Evolutionary conservation across 1,140 invertebrate genomes (phyloP).

Genomic region (Bombus superbus): DNA sequence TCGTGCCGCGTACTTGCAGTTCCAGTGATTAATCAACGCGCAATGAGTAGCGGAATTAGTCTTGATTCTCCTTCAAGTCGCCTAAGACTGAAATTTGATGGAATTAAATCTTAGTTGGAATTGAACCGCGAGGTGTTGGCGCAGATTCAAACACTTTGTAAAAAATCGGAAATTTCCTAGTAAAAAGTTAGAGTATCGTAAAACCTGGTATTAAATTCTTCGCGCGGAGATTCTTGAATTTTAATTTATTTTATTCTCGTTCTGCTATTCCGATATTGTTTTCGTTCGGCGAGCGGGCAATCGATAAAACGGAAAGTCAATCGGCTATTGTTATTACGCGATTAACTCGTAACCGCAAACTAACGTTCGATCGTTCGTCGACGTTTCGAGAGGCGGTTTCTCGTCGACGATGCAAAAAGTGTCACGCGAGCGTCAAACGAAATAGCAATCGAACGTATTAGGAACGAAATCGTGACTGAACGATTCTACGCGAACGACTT

Average conservation of each 20-base stretch:
- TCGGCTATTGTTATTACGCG: not conserved
- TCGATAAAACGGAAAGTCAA: not conserved
- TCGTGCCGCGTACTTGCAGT: not conserved
- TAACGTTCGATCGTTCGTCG: not conserved
- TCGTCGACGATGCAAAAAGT: not conserved
- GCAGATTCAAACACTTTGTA: not conserved
- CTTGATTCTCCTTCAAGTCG: not conserved
- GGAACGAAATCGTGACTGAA: not conserved
- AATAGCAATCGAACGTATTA: constrained; percentile 6
- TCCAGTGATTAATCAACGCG: not conserved
- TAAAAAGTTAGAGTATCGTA: too few relatives aligned
- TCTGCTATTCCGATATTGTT: not conserved
- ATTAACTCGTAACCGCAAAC: not conserved
- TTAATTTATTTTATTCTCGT: not conserved
- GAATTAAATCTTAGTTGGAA: not conserved
- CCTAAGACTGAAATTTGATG: not conserved
- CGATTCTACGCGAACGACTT: not conserved
- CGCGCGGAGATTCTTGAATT: not conserved
- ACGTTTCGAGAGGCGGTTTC: not conserved
- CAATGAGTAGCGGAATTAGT: not conserved
- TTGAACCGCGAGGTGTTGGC: fast-evolving
- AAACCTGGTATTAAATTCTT: not conserved
- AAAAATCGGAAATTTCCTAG: not conserved
- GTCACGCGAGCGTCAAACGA: constrained; percentile 29
- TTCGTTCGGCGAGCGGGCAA: not conserved